A percentile compares a stretch with the other conserved stretches of the same genome.
phyloP scores from a whole-genome alignment of 2,113 vertebrate species.

The Dolichallabes microphthalmus region DNA sequence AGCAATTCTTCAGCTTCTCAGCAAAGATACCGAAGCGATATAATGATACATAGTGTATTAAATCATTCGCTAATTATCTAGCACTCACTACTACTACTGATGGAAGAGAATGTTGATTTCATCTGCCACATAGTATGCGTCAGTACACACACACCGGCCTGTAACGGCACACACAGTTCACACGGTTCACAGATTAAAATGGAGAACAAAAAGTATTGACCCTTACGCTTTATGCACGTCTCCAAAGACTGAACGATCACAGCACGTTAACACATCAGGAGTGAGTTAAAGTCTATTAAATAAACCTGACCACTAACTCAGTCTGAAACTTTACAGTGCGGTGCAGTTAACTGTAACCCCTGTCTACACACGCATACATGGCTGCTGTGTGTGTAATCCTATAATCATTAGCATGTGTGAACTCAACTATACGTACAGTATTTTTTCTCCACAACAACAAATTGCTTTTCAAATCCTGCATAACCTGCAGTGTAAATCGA shows the following conservation, averaged over 20 bases:
- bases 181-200: not conserved
- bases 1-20: too few relatives aligned
- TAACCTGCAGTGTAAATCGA: not conserved
- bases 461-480: not conserved
- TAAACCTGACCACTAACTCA: constrained; percentile 45
- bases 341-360: constrained; percentile 18
- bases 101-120: not conserved
- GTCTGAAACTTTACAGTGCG: constrained; percentile 45
- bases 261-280: constrained; percentile 32
- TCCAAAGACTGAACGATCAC: not conserved
- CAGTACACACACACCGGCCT: not conserved
- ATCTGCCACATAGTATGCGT: not conserved
- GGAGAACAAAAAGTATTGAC: not conserved
- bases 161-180: not conserved
- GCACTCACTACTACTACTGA: not conserved
- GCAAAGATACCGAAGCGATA: not conserved
- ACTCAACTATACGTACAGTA: constrained; percentile 12
- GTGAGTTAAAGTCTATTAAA: constrained; percentile 37
- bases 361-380: constrained; percentile 11
- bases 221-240: not conserved
- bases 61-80: not conserved
- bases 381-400: constrained; percentile 32
- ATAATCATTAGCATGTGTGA: constrained; percentile 49
- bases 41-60: not conserved
- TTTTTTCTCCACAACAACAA: not conserved